A percentile compares a stretch with the other conserved stretches of the same genome.
phyloP scores from a whole-genome alignment of 2,797 vertebrate genomes.

The Hydrocynus forskahlii region DNA sequence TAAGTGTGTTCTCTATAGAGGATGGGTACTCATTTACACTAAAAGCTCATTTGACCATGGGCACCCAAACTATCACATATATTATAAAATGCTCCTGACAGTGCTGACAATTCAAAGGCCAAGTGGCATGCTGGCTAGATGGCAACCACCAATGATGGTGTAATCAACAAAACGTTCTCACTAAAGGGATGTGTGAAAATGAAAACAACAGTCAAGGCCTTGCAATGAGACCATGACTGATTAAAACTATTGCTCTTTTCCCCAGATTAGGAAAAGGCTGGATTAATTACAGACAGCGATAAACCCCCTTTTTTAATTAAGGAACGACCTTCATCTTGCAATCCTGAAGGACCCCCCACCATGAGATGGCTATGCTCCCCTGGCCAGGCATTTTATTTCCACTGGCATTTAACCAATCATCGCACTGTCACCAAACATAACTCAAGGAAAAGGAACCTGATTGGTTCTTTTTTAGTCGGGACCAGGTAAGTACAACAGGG shows the following conservation, averaged over 20 bases:
- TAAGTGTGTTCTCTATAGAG: no score
- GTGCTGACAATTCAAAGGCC: no score
- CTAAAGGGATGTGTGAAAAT: conserved; percentile 10
- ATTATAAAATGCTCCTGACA: no score
- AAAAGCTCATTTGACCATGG: no score
- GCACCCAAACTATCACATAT: no score
- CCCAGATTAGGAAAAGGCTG: conserved; percentile 60
- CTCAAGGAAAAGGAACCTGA: neutral
- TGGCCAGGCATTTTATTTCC: conserved; percentile 19
- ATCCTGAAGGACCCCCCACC: conserved; percentile 32
- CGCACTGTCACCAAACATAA: neutral
- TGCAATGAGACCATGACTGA: conserved; percentile 49
- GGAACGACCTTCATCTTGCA: conserved; percentile 60
- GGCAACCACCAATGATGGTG: neutral
- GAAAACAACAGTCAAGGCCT: conserved; percentile 47
- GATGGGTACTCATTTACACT: no score
- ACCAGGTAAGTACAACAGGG: neutral
- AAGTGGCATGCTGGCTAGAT: no score
- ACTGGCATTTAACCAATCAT: conserved; percentile 9
- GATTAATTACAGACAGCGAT: conserved; percentile 70
- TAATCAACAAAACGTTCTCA: conserved; percentile 3
- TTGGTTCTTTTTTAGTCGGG: neutral
- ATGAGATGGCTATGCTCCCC: conserved; percentile 8
- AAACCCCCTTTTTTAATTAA: conserved; percentile 72
- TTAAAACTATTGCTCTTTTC: conserved; percentile 62